A percentile compares a stretch with the other conserved stretches of the same genome.
These are phyloP conservation scores for Pemphredon lugubris DNA, from an alignment of 2,888 invertebrate species.

Conservation along the genomic window DNA sequence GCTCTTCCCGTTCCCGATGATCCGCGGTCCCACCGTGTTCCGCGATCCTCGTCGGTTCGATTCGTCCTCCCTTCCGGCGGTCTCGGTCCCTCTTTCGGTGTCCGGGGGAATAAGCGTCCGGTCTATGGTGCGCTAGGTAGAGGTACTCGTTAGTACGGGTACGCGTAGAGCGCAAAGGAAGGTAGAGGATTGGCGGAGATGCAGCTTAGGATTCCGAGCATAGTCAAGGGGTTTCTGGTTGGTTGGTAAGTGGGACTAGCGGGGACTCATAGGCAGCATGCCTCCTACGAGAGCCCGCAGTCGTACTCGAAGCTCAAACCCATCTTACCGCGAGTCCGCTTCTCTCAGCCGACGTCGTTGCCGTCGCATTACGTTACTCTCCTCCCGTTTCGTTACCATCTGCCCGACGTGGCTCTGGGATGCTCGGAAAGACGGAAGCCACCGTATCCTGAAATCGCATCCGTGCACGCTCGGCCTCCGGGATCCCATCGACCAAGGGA, in stretches of 20 bases:
- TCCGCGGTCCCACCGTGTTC: background rate
- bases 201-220: conserved; percentile 76
- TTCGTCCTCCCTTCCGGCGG: background rate
- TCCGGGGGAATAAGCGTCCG: too few species aligned
- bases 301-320: conserved; percentile 77
- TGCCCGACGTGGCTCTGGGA: too few species aligned
- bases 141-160: too few species aligned
- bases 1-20: conserved; percentile 1
- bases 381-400: background rate
- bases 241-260: conserved; percentile 81
- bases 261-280: conserved; percentile 80
- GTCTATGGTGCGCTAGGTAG: too few species aligned
- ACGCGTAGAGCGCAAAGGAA: conserved; percentile 26
- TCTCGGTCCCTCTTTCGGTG: background rate
- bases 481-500: too few species aligned
- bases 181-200: conserved; percentile 74
- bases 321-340: conserved; percentile 63
- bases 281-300: conserved; percentile 80
- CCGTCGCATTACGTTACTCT: background rate
- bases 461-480: too few species aligned
- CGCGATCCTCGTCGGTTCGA: background rate
- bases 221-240: conserved; percentile 79
- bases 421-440: too few species aligned
- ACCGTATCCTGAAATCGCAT: too few species aligned
- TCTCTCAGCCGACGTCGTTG: background rate